phyloP scores from a whole-genome alignment of 2,888 invertebrate genomes.

The Caenorhabditis virilis region DNA sequence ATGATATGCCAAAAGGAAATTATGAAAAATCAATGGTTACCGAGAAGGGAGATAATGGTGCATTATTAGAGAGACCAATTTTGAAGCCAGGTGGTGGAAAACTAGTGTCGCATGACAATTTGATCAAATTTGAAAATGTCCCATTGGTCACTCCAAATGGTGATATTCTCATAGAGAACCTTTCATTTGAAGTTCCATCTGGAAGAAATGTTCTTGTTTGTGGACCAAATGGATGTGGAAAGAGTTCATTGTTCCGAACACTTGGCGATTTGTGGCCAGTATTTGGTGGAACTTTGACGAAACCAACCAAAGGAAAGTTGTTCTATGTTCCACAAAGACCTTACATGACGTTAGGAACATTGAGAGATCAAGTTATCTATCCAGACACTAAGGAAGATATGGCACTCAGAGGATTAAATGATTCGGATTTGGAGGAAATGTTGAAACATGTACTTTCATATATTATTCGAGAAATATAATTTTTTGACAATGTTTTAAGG shows the following conservation, averaged over 20 bases:
- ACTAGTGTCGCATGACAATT: slow-evolving; percentile 75
- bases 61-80: slow-evolving; percentile 8
- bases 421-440: slow-evolving; percentile 78
- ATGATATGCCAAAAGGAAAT: slow-evolving; percentile 72
- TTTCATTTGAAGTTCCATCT: slow-evolving; percentile 80
- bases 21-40: slow-evolving; percentile 46
- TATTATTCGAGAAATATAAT: too few relatives aligned
- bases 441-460: slow-evolving; percentile 77
- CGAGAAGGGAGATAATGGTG: slow-evolving; percentile 12
- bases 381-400: slow-evolving; percentile 83
- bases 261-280: slow-evolving; percentile 72
- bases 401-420: slow-evolving; percentile 76
- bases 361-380: slow-evolving; percentile 89
- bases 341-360: slow-evolving; percentile 92
- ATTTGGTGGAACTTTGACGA: slow-evolving; percentile 77
- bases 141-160: slow-evolving; percentile 96
- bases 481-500: too few relatives aligned
- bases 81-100: slow-evolving; percentile 47
- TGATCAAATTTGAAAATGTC: slow-evolving; percentile 88
- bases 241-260: slow-evolving; percentile 72
- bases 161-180: slow-evolving; percentile 83
- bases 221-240: slow-evolving; percentile 73
- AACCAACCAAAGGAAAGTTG: slow-evolving; percentile 89
- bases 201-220: slow-evolving; percentile 78
- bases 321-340: slow-evolving; percentile 92